Evolutionary conservation across 2,888 invertebrate species (phyloP), one percentile per base, ranked within the genome.

Genomic region (Imbricaverruca yamaguchii): DNA sequence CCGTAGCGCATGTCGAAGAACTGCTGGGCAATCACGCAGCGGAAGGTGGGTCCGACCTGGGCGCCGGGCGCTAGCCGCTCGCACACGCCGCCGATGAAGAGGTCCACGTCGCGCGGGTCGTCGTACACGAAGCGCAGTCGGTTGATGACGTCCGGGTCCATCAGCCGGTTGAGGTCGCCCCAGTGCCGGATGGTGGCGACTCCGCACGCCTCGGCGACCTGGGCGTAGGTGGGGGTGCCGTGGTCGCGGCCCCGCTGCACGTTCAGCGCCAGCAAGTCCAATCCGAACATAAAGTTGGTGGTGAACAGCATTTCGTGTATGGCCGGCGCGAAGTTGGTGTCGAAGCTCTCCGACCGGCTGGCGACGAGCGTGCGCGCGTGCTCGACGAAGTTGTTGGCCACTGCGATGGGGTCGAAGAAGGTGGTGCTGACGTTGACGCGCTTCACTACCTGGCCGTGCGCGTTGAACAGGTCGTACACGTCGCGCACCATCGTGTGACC

Each of bases 1-100:
- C 92, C 93, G 74, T 88, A 87, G 83, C 91, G 91, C 0, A 93
- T 91, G 83, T 93, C 90, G 83, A 90, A 89, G 84, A 96, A 91
- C 87, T 96, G 95, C 86, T 93, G 93, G 83, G 91, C 88, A 25
- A 89, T 86, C 80, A 89, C 87, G 83, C 89, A 89, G 55, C 55
- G 74, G 53, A 74, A 53, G 55, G 69, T 69, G 53, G 74, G 74
- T 1, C 74, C 74, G 55, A 74, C 74, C 55, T 55, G 74, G 11
- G 74, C 74, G 9, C 53, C 74, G 9, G 53, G 7, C 10, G 74
- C 53, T 9, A 53, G 53, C 74, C 74, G 74, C 55, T 74, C 74
- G 9, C 18, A 11, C 53, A 74, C 53, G 39, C 74, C 74, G 55
- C 74, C 74, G 74, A 74, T 74, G 74, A 74, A 74, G 53, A 74